These are phyloP conservation scores for Chiloscyllium punctatum DNA, from an alignment of 2,797 vertebrate species.

Conservation along the genomic window DNA sequence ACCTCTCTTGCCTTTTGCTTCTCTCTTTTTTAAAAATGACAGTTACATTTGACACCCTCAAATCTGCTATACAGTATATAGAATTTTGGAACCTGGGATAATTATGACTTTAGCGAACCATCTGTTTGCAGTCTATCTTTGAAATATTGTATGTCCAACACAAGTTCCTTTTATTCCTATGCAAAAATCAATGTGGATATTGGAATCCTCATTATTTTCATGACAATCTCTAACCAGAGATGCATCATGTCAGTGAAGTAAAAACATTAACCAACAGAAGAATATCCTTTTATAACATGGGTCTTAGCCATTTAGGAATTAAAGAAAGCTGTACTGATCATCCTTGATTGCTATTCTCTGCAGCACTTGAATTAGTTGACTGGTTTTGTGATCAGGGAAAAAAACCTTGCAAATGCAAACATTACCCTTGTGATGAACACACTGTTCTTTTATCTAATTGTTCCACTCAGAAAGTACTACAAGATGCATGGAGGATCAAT, in stretches of 20 bases:
- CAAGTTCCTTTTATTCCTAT: background rate
- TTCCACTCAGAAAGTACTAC: background rate
- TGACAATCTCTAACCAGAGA: background rate
- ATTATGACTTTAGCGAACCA: background rate
- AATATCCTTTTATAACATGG: background rate
- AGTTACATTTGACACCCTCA: too few relatives aligned
- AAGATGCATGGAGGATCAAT: slow-evolving; percentile 7
- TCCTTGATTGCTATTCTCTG: background rate
- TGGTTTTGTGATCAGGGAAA: background rate
- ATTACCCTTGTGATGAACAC: slow-evolving; percentile 22
- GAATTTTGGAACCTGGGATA: background rate
- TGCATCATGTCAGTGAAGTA: background rate
- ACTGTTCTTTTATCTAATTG: slow-evolving; percentile 9
- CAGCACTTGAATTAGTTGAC: background rate
- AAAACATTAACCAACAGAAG: background rate
- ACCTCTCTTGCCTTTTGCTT: too few relatives aligned
- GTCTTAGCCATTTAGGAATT: background rate
- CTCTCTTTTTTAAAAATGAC: too few relatives aligned
- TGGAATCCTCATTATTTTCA: background rate
- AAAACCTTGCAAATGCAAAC: background rate
- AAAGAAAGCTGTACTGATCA: background rate
- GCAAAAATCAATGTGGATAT: background rate
- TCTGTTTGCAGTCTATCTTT: background rate
- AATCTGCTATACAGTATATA: too few relatives aligned
- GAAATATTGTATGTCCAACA: background rate